Base-by-base conservation (phyloP, 2,113 vertebrate genomes). In the Bufo bufo region DNA sequence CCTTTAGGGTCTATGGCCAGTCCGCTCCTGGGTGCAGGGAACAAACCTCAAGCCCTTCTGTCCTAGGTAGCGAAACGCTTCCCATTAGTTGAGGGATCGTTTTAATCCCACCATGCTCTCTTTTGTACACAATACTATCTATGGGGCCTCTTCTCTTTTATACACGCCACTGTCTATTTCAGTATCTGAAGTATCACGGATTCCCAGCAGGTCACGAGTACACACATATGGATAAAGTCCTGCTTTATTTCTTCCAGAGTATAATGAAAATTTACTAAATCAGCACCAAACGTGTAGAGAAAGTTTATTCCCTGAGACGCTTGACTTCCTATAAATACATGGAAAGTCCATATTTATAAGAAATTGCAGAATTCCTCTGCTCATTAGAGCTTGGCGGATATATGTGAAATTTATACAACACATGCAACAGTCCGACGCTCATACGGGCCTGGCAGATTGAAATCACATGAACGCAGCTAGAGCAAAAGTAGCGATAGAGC, bases 341-440 rank as follows among this genome's bases (percentile, higher is more conserved):
- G 69, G 69, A 72, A 72, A 72, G 69, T 72, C 69, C 33, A n/a
- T 13, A 72, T 45, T 72, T 13, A 45, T 72, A 45, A 45, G 13
- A 72, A 72, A 72, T 72, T 16, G 45, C 69, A 45, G 69, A 72
- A 72, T 72, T 72, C 45, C 14, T 72, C 43, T 72, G 69, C 69
- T 72, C 69, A 72, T 72, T 72, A 72, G 69, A 45, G 45, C 43
- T 72, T 72, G 69, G 33, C 69, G 17, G 69, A 72, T 72, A 3
- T 14, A 72, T 16, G 43, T 72, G 69, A 72, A 72, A 72, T 16
- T 45, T 45, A 72, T 72, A 45, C 13, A 72, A 72, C 14, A 16
- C 69, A 16, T 14, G 69, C 14, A 72, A 45, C 33, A 45, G 69
- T 45, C 69, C 69, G 14, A 5, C 69, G 4, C 33, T 72, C 6